Conservation (phyloP, 2,888 invertebrate genomes). For the Amblyteles armatorius region DNA sequence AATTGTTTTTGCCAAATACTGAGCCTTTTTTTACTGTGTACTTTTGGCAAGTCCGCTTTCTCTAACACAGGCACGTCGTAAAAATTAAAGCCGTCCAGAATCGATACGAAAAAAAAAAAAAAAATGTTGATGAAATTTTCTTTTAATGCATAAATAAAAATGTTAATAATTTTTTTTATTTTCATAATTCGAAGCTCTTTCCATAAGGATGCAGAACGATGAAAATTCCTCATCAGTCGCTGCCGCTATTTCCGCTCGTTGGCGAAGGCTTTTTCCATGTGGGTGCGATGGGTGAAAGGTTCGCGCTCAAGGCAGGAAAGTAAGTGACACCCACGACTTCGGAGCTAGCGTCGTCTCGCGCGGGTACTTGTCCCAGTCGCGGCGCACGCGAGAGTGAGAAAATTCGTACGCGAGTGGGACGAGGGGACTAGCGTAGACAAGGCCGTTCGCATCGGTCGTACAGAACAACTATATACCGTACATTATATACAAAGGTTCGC, state of each 20-base stretch:
- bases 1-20: neutral
- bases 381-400: conserved; percentile 51
- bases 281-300: conserved; percentile 82
- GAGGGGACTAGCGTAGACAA: conserved; percentile 63
- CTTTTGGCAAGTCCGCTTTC: too few species aligned
- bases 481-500: conserved; percentile 75
- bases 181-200: neutral
- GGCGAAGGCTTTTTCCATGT: conserved; percentile 71
- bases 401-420: conserved; percentile 55
- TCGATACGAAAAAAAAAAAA: too few species aligned
- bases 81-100: too few species aligned
- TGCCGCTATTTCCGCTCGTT: conserved; percentile 34
- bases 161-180: too few species aligned
- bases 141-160: neutral
- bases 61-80: too few species aligned
- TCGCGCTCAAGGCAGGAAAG: conserved; percentile 79
- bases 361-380: conserved; percentile 51
- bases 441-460: conserved; percentile 68
- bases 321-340: conserved; percentile 79
- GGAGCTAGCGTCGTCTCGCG: conserved; percentile 45
- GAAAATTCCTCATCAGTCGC: conserved; percentile 45
- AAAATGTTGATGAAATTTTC: neutral
- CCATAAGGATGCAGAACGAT: neutral
- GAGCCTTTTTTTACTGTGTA: too few species aligned
- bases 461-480: conserved; percentile 11